Conservation (phyloP, 2,113 vertebrate genomes). For the Callospermophilus lateralis region DNA sequence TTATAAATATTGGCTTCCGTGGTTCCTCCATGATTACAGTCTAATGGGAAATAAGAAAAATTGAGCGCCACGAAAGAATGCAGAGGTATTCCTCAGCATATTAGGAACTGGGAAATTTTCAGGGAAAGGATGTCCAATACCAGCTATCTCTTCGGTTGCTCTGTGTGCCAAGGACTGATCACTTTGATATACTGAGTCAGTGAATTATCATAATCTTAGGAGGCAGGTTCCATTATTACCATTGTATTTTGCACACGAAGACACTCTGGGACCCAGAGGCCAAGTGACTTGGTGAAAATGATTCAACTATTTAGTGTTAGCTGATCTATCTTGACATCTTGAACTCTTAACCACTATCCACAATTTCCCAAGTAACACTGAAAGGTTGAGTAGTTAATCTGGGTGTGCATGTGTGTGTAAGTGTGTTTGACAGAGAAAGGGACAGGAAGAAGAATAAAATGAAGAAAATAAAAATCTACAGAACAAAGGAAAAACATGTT, state of each 20-base stretch:
- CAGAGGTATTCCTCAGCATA: not conserved
- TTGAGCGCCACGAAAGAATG: not conserved
- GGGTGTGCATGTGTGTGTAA: no score
- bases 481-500: not conserved
- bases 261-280: not conserved
- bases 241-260: not conserved
- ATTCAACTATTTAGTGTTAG: not conserved
- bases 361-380: not conserved
- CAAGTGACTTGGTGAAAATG: not conserved
- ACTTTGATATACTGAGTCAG: not conserved
- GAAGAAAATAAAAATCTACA: not conserved
- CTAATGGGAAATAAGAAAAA: not conserved
- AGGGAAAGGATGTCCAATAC: not conserved
- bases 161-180: not conserved
- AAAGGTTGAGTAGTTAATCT: not conserved
- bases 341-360: not conserved
- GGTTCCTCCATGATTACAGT: not conserved
- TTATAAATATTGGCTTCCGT: not conserved
- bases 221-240: not conserved
- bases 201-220: conserved; percentile 7
- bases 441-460: not conserved
- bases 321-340: not conserved
- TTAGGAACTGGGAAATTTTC: not conserved
- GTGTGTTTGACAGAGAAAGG: not conserved
- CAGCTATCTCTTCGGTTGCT: not conserved